phyloP scores from a whole-genome alignment of 1,140 invertebrate species.

The Eurosta solidaginis region DNA sequence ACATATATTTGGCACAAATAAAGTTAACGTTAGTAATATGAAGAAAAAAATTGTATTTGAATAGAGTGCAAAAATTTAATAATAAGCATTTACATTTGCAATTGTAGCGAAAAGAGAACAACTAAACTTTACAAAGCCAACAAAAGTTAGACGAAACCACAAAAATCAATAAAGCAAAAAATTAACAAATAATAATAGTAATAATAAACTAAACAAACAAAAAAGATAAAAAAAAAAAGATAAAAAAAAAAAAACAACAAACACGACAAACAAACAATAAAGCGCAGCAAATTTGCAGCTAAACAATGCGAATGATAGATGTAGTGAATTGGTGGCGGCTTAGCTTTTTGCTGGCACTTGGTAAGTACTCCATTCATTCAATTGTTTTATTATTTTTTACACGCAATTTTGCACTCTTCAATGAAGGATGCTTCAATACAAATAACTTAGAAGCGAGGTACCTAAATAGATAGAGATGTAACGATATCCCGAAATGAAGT shows the following conservation, averaged over 20 bases:
- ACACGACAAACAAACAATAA: not conserved
- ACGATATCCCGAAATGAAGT: too few species aligned
- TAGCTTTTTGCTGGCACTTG: conserved; percentile 30
- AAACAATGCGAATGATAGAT: conserved; percentile 15
- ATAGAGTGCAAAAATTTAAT: not conserved
- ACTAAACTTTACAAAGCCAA: not conserved
- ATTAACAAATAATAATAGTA: not conserved
- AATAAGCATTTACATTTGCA: not conserved
- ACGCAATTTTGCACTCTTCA: not conserved
- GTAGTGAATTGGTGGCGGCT: conserved; percentile 32
- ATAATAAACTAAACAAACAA: not conserved
- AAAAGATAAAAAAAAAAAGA: not conserved
- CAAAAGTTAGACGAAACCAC: not conserved
- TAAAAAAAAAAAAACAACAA: not conserved
- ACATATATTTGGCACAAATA: conserved; percentile 17
- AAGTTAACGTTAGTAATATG: not conserved
- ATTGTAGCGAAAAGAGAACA: not conserved
- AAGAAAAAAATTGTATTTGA: not conserved
- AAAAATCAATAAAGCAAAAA: conserved; percentile 15
- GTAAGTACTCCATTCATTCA: not conserved
- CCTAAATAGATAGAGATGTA: too few species aligned
- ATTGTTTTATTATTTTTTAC: not conserved
- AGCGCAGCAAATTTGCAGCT: not conserved
- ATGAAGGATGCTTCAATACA: too few species aligned
- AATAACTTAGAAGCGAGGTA: too few species aligned